phyloP scores from a whole-genome alignment of 2,888 invertebrate genomes.

The Eutolmus rufibarbis region DNA sequence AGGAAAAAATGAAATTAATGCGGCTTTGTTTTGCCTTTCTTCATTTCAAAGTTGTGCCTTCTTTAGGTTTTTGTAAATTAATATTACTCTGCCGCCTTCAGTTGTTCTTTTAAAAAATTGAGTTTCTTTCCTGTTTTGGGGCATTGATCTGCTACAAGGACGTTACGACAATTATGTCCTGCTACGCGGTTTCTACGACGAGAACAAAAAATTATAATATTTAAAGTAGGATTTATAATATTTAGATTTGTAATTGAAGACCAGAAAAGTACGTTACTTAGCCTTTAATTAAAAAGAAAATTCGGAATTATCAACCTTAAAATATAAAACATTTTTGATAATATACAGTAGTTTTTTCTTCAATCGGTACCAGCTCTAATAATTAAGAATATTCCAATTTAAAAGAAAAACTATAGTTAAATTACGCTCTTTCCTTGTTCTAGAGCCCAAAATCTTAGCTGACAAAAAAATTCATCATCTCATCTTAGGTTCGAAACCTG shows the following conservation, averaged over 20 bases:
- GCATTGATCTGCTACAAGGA: not conserved
- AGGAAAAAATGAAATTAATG: not conserved
- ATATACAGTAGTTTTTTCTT: too few species aligned
- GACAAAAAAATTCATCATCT: too few species aligned
- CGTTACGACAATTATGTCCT: not conserved
- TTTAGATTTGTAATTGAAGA: too few species aligned
- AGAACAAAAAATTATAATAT: too few species aligned
- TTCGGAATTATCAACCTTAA: not conserved
- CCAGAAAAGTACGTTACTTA: not conserved
- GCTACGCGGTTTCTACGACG: not conserved
- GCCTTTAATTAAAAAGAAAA: not conserved
- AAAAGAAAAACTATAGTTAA: too few species aligned
- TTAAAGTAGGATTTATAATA: too few species aligned
- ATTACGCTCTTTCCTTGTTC: too few species aligned
- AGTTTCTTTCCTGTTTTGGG: not conserved
- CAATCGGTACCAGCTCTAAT: too few species aligned
- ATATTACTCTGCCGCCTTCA: not conserved
- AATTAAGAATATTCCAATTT: too few species aligned
- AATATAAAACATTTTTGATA: too few species aligned
- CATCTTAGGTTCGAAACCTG: too few species aligned
- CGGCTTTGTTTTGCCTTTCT: not conserved
- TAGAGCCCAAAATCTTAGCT: too few species aligned
- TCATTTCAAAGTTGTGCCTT: not conserved
- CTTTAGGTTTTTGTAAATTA: not conserved
- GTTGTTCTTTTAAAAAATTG: not conserved